phyloP scores from a whole-genome alignment of 2,797 vertebrate genomes.

The Rhabdomys pumilio region DNA sequence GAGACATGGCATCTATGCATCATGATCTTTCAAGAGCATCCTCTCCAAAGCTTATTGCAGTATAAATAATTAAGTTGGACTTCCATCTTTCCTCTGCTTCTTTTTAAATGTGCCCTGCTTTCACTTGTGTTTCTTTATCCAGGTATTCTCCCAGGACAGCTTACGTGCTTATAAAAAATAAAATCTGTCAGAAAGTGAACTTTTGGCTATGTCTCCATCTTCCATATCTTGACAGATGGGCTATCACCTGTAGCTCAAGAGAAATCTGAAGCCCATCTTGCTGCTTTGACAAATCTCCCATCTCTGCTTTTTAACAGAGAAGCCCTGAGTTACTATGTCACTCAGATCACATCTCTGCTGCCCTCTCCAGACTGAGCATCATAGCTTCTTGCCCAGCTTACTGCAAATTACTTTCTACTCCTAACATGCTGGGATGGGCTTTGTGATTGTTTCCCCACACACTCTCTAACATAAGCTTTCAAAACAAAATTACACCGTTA shows the following conservation, averaged over 20 bases:
- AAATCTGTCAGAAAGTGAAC: slow-evolving; percentile 22
- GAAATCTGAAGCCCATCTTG: slow-evolving; percentile 25
- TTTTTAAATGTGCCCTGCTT: background rate
- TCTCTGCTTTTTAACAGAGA: background rate
- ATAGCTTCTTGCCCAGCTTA: background rate
- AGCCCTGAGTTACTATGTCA: background rate
- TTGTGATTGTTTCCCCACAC: background rate
- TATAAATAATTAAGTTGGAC: background rate
- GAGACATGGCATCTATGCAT: background rate
- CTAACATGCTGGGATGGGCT: background rate
- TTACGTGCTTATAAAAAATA: slow-evolving; percentile 3
- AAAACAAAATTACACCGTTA: slow-evolving; percentile 42
- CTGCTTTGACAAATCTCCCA: background rate
- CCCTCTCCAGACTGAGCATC: background rate
- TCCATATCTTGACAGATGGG: background rate
- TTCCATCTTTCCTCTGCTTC: slow-evolving; percentile 1
- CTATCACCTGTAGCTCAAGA: background rate
- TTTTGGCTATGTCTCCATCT: slow-evolving; percentile 15
- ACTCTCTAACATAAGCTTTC: slow-evolving; percentile 24
- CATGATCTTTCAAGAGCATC: background rate
- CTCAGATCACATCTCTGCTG: background rate
- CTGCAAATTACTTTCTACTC: background rate
- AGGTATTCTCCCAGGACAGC: background rate
- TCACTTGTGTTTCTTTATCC: slow-evolving; percentile 18
- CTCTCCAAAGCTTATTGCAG: background rate